Evolutionary conservation across 2,888 invertebrate species (phyloP).

Genomic region (Sesia apiformis): DNA sequence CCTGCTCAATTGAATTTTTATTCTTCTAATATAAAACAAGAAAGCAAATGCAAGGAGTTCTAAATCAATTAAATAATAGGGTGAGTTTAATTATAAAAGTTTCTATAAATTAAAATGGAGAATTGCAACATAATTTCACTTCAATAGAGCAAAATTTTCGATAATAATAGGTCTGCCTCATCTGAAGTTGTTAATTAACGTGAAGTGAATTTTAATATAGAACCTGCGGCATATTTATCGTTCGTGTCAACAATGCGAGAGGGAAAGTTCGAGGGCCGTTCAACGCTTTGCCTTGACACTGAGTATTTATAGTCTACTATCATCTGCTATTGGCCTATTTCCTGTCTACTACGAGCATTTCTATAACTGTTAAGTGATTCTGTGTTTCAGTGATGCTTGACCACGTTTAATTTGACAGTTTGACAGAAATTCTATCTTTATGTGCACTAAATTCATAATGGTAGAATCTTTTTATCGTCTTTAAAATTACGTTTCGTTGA

Average conservation of each 20-base stretch:
- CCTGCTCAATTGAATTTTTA: slow-evolving; percentile 1
- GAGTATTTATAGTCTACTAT: slow-evolving; percentile 54
- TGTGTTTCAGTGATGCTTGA: too few species aligned
- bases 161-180: too few species aligned
- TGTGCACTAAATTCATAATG: too few species aligned
- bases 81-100: too few species aligned
- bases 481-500: background rate
- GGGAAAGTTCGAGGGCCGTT: slow-evolving; percentile 37
- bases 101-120: too few species aligned
- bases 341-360: slow-evolving; percentile 10
- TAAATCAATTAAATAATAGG: too few species aligned
- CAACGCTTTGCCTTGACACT: slow-evolving; percentile 64
- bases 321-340: slow-evolving; percentile 41
- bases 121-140: too few species aligned
- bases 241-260: slow-evolving; percentile 20
- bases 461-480: background rate
- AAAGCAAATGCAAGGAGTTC: background rate
- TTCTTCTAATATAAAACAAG: background rate
- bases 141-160: too few species aligned
- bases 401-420: too few species aligned
- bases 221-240: slow-evolving; percentile 28
- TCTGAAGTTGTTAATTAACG: slow-evolving; percentile 4
- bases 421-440: too few species aligned
- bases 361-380: background rate
- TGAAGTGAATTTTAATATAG: slow-evolving; percentile 12